phyloP scores from a whole-genome alignment of 1,140 invertebrate species.

The Telenomus remus region DNA sequence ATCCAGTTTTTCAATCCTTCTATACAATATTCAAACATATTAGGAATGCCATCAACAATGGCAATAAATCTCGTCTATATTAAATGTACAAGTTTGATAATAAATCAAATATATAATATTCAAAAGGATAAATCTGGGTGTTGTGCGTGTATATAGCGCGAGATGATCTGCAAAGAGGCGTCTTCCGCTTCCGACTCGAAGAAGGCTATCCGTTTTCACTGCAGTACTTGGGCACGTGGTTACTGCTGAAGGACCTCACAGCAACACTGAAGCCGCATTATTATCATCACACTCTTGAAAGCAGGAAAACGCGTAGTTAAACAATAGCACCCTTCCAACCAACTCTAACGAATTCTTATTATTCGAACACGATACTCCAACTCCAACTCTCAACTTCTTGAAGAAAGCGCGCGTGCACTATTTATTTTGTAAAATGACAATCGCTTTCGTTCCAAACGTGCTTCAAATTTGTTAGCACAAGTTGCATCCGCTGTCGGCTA shows the following conservation, averaged over 20 bases:
- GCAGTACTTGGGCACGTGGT: conserved; percentile 72
- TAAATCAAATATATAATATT: background rate
- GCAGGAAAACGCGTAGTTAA: conserved; percentile 55
- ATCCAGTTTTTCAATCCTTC: conserved; percentile 5
- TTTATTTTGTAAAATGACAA: conserved; percentile 49
- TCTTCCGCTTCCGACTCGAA: conserved; percentile 70
- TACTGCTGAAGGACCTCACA: conserved; percentile 59
- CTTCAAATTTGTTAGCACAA: background rate
- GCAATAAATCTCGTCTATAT: too few species aligned
- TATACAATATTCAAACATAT: too few species aligned
- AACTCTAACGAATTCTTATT: too few species aligned
- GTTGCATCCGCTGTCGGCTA: background rate
- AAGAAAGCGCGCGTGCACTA: conserved; percentile 41
- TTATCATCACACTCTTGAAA: conserved; percentile 46
- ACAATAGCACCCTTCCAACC: conserved; percentile 52
- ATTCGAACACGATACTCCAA: conserved; percentile 44
- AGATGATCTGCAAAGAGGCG: background rate
- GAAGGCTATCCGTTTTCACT: conserved; percentile 62
- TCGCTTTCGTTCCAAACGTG: background rate
- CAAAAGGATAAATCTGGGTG: background rate
- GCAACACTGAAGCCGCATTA: conserved; percentile 57
- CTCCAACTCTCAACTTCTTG: conserved; percentile 49
- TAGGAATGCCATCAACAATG: too few species aligned
- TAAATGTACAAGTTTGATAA: too few species aligned
- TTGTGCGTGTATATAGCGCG: too few species aligned